These are phyloP conservation scores for Pseudonaja textilis DNA, from an alignment of 2,113 vertebrate species.

Conservation along the genomic window DNA sequence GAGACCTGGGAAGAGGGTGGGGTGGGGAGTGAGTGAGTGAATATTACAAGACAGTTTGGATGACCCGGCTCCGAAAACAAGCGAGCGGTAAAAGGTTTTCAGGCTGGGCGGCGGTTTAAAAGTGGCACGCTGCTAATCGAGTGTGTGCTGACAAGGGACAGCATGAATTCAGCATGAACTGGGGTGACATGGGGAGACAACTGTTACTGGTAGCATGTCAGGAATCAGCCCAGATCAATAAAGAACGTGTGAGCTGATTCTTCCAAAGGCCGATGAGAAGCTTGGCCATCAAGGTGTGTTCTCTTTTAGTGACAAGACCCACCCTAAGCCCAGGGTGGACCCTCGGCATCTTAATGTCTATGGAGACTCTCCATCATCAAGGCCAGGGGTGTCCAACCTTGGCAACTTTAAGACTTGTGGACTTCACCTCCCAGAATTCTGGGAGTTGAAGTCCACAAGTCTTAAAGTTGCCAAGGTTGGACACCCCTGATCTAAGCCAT, in stretches of 20 bases:
- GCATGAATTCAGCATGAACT: conserved; percentile 56
- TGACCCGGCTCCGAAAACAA: conserved; percentile 44
- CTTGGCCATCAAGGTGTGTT: neutral
- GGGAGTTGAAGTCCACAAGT: too few species aligned
- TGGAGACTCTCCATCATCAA: neutral
- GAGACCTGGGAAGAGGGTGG: neutral
- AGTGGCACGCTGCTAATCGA: conserved; percentile 50
- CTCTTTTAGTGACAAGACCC: conserved; percentile 28
- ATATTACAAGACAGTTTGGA: conserved; percentile 52
- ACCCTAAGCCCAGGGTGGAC: neutral
- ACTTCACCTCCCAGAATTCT: too few species aligned
- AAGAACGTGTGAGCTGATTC: neutral
- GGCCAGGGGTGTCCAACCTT: too few species aligned
- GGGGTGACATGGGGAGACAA: conserved; percentile 20
- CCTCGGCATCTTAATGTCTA: neutral
- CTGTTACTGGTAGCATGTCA: conserved; percentile 44
- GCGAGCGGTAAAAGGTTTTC: conserved; percentile 64
- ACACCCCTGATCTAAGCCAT: neutral
- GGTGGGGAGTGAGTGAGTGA: conserved; percentile 41
- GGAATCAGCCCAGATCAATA: conserved; percentile 33
- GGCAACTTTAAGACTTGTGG: too few species aligned
- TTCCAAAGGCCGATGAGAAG: conserved; percentile 9
- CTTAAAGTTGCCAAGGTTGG: too few species aligned
- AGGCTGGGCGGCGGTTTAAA: conserved; percentile 36
- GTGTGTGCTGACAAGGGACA: conserved; percentile 52